Base-by-base conservation (phyloP, 2,113 vertebrate species). In the Phyllopteryx taeniolatus region DNA sequence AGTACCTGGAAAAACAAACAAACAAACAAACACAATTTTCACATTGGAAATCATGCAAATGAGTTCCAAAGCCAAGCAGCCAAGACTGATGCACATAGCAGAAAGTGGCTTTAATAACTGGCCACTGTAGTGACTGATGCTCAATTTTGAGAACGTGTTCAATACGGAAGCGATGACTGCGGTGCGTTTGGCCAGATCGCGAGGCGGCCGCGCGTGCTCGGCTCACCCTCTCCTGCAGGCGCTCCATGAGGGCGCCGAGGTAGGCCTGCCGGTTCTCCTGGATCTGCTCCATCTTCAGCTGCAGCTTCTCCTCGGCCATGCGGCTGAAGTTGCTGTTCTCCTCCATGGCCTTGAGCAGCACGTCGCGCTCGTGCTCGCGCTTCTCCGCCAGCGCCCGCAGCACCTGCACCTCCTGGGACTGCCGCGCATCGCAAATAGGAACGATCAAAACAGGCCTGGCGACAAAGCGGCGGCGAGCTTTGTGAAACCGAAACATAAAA, bases 291-390 rank as follows among this genome's bases (percentile, higher is more conserved):
- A 98, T 98, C 88, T 94, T 98, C 87, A 95, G 84, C 0, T 93
- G 94, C 82, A 99, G 94, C 85, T 95, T 96, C 86, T 97, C 96
- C 76, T 98, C 96, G 22, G 98, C 97, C 94, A 94, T 94, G 86
- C 95, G 96, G 93, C 95, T 99, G 91, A 99, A 99, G 88, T 98
- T 99, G 91, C 95, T 98, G 92, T 98, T 98, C 86, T 99, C 96
- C 89, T 99, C 97, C 22, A 98, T 95, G 87, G 98, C 98, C 83
- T 97, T 99, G 80, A 98, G 92, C 66, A 99, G 95, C 84, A 99
- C 98, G 0, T 98, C 96, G 0, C 96, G 91, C 85, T 98, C 97
- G 0, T 98, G 98, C 3, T 98, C 98, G 27, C 98, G 87, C 75
- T 98, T 98, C 80, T 96, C 96, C 0, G 96, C 96, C 86, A 99